Percentiles rank a stretch among this genome's conserved stretches.
These are phyloP conservation scores for Dinocampus coccinellae DNA, from an alignment of 2,888 invertebrate genomes.

Conservation along the genomic window DNA sequence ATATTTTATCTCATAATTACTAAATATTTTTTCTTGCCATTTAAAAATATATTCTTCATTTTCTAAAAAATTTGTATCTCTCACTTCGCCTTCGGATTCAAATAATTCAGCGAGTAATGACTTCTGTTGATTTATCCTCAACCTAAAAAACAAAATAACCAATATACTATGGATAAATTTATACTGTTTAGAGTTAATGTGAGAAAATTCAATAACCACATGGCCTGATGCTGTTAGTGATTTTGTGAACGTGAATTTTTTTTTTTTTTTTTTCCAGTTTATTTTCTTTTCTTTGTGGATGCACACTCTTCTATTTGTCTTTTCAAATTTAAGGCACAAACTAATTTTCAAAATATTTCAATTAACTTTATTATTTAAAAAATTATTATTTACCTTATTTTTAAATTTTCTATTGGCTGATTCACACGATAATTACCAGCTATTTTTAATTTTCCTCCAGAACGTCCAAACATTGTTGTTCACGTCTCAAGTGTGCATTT, in stretches of 20 bases:
- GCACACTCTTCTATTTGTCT: too few relatives aligned
- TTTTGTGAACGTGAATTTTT: background rate
- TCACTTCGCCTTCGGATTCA: conserved; percentile 59
- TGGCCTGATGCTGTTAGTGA: conserved; percentile 2
- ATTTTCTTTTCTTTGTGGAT: background rate
- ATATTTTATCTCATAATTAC: conserved; percentile 73
- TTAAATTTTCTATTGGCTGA: conserved; percentile 63
- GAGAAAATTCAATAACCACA: conserved; percentile 9
- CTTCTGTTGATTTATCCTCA: conserved; percentile 63
- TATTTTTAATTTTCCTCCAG: conserved; percentile 57
- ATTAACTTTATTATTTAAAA: background rate
- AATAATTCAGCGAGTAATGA: conserved; percentile 64
- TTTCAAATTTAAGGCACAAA: background rate
- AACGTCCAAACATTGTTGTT: conserved; percentile 48
- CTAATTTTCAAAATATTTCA: background rate
- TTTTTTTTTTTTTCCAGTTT: background rate
- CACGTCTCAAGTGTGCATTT: background rate
- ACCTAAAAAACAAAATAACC: conserved; percentile 57
- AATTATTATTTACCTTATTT: conserved; percentile 54
- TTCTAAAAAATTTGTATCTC: conserved; percentile 61
- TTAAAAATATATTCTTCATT: conserved; percentile 69
- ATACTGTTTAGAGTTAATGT: background rate
- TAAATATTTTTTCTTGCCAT: conserved; percentile 84
- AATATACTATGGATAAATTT: conserved; percentile 36
- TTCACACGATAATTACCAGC: conserved; percentile 60